Evolutionary conservation across 1,140 invertebrate species (phyloP).

Genomic region (Drosophila kurseongensis): DNA sequence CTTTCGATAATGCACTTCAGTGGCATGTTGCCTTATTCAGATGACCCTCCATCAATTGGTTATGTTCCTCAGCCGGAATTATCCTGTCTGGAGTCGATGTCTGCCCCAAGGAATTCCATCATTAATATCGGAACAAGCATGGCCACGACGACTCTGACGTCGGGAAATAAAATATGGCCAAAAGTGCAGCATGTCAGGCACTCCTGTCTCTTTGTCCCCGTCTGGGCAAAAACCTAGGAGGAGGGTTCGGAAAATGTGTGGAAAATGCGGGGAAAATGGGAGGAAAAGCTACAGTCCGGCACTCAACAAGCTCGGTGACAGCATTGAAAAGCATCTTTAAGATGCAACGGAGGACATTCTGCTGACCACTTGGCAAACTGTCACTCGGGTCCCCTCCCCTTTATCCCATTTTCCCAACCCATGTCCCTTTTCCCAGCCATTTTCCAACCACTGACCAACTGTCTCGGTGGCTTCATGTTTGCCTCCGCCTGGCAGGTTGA

Average conservation of each 20-base stretch:
- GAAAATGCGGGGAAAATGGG: not conserved
- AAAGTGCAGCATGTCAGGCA: slow-evolving; percentile 64
- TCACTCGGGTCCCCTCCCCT: slow-evolving; percentile 14
- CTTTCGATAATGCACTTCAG: not conserved
- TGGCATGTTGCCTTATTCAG: slow-evolving; percentile 1
- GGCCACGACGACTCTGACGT: slow-evolving; percentile 25
- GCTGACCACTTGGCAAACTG: slow-evolving; percentile 46
- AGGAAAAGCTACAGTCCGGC: slow-evolving; percentile 19
- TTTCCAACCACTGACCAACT: slow-evolving; percentile 11
- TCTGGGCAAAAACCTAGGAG: not conserved
- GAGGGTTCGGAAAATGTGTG: not conserved
- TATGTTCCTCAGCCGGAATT: slow-evolving; percentile 21
- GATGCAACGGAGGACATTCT: slow-evolving; percentile 24
- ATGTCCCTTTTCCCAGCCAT: not conserved
- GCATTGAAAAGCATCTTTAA: slow-evolving; percentile 38
- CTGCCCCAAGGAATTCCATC: slow-evolving; percentile 34
- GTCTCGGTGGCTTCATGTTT: slow-evolving; percentile 5
- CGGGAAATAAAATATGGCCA: slow-evolving; percentile 66
- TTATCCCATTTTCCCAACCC: not conserved
- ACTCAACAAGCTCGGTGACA: slow-evolving; percentile 36
- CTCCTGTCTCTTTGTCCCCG: not conserved
- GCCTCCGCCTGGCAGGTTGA: slow-evolving; percentile 52
- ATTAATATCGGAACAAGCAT: slow-evolving; percentile 57
- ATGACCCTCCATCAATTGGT: slow-evolving; percentile 37
- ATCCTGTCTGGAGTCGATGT: slow-evolving; percentile 29